phyloP scores from a whole-genome alignment of 2,113 vertebrate species.

The Callorhinus ursinus region DNA sequence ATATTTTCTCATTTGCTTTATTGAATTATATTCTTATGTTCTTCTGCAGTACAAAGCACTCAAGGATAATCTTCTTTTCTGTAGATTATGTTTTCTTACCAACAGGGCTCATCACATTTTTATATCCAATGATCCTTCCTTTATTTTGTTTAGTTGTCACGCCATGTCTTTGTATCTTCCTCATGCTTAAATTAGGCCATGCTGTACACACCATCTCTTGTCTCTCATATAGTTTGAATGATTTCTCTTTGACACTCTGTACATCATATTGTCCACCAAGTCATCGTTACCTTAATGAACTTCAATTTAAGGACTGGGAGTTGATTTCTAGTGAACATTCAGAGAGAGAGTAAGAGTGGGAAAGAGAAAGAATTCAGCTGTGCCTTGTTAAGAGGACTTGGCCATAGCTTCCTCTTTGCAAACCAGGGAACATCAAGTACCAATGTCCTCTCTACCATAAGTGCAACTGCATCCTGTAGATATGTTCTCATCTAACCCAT shows the following conservation, averaged over 20 bases:
- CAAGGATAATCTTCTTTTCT: neutral
- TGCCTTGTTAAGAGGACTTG: neutral
- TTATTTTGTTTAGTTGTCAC: neutral
- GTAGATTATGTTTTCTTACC: neutral
- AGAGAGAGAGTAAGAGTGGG: neutral
- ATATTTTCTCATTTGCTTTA: neutral
- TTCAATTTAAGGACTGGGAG: neutral
- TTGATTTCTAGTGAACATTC: neutral
- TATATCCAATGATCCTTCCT: neutral
- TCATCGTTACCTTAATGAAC: neutral
- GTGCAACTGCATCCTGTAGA: neutral
- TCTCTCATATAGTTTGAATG: neutral
- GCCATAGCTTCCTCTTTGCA: neutral
- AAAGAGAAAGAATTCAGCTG: neutral
- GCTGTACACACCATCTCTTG: neutral
- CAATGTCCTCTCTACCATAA: neutral
- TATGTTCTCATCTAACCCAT: neutral
- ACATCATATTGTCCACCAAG: neutral
- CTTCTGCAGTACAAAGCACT: neutral
- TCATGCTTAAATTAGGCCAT: neutral
- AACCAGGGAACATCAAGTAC: neutral
- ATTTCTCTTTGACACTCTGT: neutral
- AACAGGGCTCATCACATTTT: neutral
- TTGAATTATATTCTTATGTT: neutral
- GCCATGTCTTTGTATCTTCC: neutral